Conservation (phyloP, 2,113 vertebrate species). For the Alouatta palliata region DNA sequence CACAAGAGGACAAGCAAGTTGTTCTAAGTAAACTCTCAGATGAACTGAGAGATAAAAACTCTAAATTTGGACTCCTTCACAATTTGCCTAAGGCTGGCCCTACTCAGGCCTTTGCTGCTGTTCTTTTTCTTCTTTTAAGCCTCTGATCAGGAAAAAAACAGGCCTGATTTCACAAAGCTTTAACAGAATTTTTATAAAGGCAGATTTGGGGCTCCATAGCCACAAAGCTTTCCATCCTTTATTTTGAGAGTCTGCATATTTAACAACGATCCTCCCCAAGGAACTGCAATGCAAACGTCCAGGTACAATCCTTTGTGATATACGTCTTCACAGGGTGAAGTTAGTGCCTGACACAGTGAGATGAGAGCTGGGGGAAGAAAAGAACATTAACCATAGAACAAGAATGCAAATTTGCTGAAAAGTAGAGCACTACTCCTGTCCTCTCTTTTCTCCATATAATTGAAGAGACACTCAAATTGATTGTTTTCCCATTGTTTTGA, state of each 20-base stretch:
- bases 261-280: neutral
- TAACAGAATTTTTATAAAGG: neutral
- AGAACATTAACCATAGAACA: neutral
- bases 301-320: neutral
- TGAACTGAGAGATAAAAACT: neutral
- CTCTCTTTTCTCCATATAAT: neutral
- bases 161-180: neutral
- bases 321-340: neutral
- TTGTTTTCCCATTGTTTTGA: slow-evolving; percentile 21
- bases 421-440: neutral
- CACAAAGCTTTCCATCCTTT: neutral
- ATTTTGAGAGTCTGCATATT: neutral
- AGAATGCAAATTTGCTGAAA: neutral
- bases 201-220: neutral
- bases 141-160: neutral
- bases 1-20: neutral
- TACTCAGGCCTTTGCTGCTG: neutral
- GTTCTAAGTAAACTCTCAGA: neutral
- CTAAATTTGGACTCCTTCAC: neutral
- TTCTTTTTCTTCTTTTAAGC: neutral
- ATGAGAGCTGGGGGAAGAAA: neutral
- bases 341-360: no score
- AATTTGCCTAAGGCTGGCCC: neutral
- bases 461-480: slow-evolving; percentile 4
- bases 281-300: neutral